phyloP scores from a whole-genome alignment of 2,113 vertebrate species.

The Neotoma lepida region DNA sequence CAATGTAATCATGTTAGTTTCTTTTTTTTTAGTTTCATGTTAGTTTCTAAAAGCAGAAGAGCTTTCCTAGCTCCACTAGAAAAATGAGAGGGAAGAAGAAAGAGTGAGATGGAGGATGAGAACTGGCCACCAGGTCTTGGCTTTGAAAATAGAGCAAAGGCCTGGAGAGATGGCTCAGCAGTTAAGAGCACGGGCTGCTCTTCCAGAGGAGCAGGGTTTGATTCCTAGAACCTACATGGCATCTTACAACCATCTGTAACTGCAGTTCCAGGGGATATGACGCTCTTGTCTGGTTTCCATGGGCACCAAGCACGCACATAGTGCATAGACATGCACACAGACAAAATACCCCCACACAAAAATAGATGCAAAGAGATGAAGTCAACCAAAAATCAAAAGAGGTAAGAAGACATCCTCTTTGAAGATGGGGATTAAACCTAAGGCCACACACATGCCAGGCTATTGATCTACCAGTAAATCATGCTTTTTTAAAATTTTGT shows the following conservation, averaged over 20 bases:
- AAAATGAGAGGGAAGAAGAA: neutral
- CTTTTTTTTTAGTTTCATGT: too few relatives aligned
- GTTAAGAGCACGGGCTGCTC: neutral
- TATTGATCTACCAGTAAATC: neutral
- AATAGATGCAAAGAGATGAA: neutral
- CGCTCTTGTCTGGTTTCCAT: neutral
- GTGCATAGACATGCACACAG: neutral
- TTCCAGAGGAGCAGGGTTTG: neutral
- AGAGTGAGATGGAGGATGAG: neutral
- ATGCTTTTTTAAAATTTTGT: too few relatives aligned
- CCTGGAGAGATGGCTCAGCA: neutral
- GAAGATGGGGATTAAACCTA: neutral
- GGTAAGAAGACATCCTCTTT: neutral
- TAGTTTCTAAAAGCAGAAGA: slow-evolving; percentile 18
- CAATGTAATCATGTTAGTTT: neutral
- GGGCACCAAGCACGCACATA: neutral
- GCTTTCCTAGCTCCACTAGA: neutral
- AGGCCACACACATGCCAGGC: neutral
- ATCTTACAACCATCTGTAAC: neutral
- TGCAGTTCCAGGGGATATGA: neutral
- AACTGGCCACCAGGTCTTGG: neutral
- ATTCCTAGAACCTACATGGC: neutral
- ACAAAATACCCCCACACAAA: neutral
- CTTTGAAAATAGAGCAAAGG: slow-evolving; percentile 20
- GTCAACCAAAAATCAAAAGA: neutral